Base-by-base conservation (phyloP, 1,140 invertebrate genomes). In the Kradibia gibbosae region DNA sequence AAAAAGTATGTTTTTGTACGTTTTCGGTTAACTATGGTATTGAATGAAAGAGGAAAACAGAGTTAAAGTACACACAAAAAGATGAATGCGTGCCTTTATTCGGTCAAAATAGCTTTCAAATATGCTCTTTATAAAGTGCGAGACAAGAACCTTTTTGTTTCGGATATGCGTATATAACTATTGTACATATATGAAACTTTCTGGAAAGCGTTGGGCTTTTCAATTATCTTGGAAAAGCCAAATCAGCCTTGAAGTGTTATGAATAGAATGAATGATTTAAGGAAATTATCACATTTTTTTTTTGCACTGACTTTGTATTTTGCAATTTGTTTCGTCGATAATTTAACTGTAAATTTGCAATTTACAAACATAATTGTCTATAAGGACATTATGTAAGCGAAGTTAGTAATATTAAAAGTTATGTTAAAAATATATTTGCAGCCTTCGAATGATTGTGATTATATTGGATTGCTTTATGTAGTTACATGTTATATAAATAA, bases 31-130 rank as follows among this genome's bases (percentile, higher is more conserved):
- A 15, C 28, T n/a, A n/a, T n/a, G 55, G 45, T 48, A 3, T 17
- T 34, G 13, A 39, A 42, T 15, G 28, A 34, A 39, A 75, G 34
- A 39, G 25, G 53, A 39, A 67, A 65, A 53, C 22, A 67, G n/a
- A 22, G 17, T n/a, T 31, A 72, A 72, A 48, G 48, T 31, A 45
- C 36, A 67, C 7, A 67, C 34, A 8, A 67, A 67, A 39, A 67
- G 53, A 39, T 36, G 45, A 71, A 72, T 71, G 73, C 76, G 80
- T 81, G 80, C 80, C 80, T 81, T 81, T 60, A 81, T 71, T 71
- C 36, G 39, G 28, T 81, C 50, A 53, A 71, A 81, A 34, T 77
- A 77, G 50, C 50, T 76, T 81, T 60, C n/a, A 71, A 57, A 77
- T 48, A 57, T 74, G 42, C 75, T n/a, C n/a, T n/a, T 81, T 81